Evolutionary conservation across 35 echinoderm and acorn worm genomes (phyloP).

Genomic region (Apostichopus parvimensis): DNA sequence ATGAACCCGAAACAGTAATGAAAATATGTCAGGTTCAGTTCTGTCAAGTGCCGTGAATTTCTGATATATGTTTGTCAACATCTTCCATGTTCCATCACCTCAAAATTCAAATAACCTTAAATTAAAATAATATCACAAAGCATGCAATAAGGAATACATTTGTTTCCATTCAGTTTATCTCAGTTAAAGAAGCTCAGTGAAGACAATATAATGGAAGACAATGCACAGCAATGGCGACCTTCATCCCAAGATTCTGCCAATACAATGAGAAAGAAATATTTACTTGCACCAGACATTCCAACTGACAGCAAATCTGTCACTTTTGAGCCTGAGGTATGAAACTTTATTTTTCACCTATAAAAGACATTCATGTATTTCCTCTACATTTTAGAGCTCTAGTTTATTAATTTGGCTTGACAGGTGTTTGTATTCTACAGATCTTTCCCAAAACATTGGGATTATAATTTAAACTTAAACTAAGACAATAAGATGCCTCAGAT

Average conservation of each 20-base stretch:
- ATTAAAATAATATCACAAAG: not conserved
- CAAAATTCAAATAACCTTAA: not conserved
- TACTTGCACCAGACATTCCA: not conserved
- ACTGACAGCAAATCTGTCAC: not conserved
- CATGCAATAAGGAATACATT: not conserved
- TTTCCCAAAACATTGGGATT: not conserved
- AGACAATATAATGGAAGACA: not conserved
- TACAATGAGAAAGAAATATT: not conserved
- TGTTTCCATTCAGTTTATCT: not conserved
- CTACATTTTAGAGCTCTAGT: not conserved
- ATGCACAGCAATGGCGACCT: not conserved
- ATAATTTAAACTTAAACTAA: not conserved
- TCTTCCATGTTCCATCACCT: not conserved
- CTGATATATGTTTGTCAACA: too few species aligned
- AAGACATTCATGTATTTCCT: not conserved
- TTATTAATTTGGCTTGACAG: not conserved
- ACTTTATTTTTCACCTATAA: not conserved
- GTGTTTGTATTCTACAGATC: not conserved
- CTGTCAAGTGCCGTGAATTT: not conserved
- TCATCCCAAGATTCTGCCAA: not conserved
- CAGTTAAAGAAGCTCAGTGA: not conserved
- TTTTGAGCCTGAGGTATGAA: not conserved
- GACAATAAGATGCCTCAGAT: not conserved
- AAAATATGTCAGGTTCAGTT: not conserved
- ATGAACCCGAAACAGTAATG: too few species aligned